Evolutionary conservation across 2,113 vertebrate species (phyloP).

Genomic region (Deroptyus accipitrinus): DNA sequence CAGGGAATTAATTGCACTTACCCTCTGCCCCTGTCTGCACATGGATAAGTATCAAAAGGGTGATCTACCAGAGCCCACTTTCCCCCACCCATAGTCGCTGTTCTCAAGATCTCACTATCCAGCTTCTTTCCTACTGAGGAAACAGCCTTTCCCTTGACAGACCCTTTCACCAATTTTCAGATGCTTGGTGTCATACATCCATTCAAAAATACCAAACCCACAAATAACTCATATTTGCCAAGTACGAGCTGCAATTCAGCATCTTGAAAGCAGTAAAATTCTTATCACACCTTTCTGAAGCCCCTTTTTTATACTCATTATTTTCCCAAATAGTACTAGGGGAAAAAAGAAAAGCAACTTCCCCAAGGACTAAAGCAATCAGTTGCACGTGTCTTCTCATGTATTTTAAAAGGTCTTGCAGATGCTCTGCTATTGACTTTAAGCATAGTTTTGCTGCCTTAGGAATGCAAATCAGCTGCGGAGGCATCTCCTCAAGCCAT

Average conservation of each 20-base stretch:
- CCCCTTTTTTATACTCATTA: not conserved
- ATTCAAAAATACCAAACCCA: not conserved
- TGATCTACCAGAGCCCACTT: not conserved
- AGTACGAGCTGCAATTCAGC: not conserved
- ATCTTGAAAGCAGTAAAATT: not conserved
- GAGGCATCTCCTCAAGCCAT: constrained; percentile 14
- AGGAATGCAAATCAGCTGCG: constrained; percentile 42
- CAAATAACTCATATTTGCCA: not conserved
- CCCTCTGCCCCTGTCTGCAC: not conserved
- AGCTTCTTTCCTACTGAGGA: not conserved
- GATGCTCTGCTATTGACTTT: constrained; percentile 22
- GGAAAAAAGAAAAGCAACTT: not conserved
- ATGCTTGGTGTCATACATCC: not conserved
- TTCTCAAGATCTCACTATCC: not conserved
- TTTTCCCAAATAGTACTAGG: not conserved
- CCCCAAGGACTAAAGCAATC: not conserved
- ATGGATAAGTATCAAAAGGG: not conserved
- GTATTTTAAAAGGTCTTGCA: constrained; percentile 7
- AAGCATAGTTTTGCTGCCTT: not conserved
- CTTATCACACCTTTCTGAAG: not conserved
- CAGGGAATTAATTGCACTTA: not conserved
- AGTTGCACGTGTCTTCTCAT: not conserved
- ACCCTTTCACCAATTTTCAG: not conserved
- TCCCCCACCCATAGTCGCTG: not conserved
- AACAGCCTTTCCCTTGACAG: not conserved